phyloP scores from a whole-genome alignment of 2,113 vertebrate species.

The Mormyrus iriodes region DNA sequence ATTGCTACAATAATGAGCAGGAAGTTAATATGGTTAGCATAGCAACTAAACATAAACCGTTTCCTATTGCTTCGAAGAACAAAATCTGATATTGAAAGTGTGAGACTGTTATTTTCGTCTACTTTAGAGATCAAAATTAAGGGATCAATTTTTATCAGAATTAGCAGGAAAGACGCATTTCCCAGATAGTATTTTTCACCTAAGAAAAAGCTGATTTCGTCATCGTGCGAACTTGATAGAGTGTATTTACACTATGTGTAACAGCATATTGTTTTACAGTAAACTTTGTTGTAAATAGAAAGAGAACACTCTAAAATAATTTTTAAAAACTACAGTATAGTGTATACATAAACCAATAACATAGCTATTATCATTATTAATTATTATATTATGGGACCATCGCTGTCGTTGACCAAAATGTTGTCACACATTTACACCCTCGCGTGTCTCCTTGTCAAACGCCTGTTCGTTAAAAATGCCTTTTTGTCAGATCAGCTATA shows the following conservation, averaged over 20 bases:
- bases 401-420: neutral
- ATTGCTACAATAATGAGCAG: neutral
- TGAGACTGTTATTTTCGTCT: neutral
- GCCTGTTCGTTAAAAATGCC: neutral
- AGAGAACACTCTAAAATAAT: neutral
- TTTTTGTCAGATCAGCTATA: neutral
- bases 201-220: neutral
- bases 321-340: neutral
- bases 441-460: neutral
- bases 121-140: neutral
- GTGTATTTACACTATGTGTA: neutral
- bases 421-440: neutral
- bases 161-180: neutral
- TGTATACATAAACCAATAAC: neutral
- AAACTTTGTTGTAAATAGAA: neutral
- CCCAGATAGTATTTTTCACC: neutral
- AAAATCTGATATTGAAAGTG: neutral
- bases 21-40: neutral
- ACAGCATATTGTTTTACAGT: neutral
- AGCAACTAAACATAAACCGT: neutral
- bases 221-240: neutral
- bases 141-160: neutral
- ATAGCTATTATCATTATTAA: neutral
- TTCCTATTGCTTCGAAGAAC: neutral
- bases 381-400: neutral